Evolutionary conservation across 2,797 vertebrate genomes (phyloP).

Genomic region (Parauchenoglanis ngamensis): DNA sequence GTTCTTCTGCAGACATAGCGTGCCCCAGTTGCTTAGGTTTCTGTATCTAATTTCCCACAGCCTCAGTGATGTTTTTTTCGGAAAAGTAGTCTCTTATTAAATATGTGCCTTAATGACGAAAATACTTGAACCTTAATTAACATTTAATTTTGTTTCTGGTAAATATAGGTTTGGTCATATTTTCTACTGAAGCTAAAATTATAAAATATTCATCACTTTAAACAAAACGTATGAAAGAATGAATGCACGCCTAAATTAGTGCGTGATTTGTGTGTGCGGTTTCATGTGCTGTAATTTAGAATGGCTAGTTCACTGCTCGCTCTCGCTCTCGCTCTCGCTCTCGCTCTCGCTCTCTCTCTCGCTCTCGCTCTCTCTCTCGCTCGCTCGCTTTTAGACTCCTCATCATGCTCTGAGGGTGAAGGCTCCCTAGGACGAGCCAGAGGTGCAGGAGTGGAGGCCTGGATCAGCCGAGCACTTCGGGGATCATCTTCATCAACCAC

Average conservation of each 20-base stretch:
- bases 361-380: too few relatives aligned
- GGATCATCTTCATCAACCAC: slow-evolving; percentile 57
- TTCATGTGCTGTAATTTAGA: slow-evolving; percentile 37
- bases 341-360: too few relatives aligned
- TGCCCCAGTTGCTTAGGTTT: too few relatives aligned
- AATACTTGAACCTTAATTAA: neutral
- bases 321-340: too few relatives aligned
- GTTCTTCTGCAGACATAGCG: too few relatives aligned
- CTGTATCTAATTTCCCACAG: too few relatives aligned
- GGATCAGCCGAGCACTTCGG: slow-evolving; percentile 63
- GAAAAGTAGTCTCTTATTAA: too few relatives aligned
- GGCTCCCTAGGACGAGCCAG: slow-evolving; percentile 64
- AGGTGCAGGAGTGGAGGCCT: slow-evolving; percentile 58
- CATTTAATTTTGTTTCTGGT: neutral
- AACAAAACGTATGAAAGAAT: too few relatives aligned
- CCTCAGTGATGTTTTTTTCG: too few relatives aligned
- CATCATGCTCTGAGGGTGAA: slow-evolving; percentile 62
- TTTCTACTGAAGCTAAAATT: neutral
- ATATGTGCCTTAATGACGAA: neutral
- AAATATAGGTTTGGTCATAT: neutral
- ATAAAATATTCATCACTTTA: neutral
- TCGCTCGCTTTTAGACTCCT: slow-evolving; percentile 45
- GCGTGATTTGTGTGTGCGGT: neutral
- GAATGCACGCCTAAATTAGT: neutral
- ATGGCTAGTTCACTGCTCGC: neutral